phyloP scores from a whole-genome alignment of 2,113 vertebrate species.

The Bombycilla garrulus region DNA sequence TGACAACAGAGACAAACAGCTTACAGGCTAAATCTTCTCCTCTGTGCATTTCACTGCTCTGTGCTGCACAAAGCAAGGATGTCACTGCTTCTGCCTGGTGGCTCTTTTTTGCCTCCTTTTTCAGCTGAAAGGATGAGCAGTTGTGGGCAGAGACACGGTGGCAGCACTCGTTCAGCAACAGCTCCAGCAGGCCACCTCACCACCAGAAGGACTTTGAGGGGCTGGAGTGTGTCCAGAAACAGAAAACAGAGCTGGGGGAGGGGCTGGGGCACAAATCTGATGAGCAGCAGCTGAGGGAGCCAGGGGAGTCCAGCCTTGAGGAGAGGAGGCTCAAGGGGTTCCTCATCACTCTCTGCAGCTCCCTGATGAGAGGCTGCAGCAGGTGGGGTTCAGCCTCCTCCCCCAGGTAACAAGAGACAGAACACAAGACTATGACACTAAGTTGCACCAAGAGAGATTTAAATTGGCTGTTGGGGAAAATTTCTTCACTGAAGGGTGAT shows the following conservation, averaged over 20 bases:
- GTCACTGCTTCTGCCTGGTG: neutral
- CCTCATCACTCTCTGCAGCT: neutral
- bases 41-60: neutral
- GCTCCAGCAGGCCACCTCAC: neutral
- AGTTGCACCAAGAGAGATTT: neutral
- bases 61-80: neutral
- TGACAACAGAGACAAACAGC: constrained; percentile 34
- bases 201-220: neutral
- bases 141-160: neutral
- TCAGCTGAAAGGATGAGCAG: neutral
- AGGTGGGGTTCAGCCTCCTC: neutral
- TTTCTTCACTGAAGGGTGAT: neutral
- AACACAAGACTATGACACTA: neutral
- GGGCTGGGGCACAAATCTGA: neutral
- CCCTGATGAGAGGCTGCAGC: too few species aligned
- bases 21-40: constrained; percentile 25
- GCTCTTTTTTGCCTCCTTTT: neutral
- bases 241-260: neutral
- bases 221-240: neutral
- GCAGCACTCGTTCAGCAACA: neutral
- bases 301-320: neutral
- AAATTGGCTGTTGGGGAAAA: neutral
- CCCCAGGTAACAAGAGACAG: neutral
- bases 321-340: neutral
- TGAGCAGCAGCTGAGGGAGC: neutral